Percentiles rank a stretch among this genome's conserved stretches.
These are phyloP conservation scores for Paratrypauchen microcephalus DNA, from an alignment of 2,797 vertebrate genomes.

Conservation along the genomic window DNA sequence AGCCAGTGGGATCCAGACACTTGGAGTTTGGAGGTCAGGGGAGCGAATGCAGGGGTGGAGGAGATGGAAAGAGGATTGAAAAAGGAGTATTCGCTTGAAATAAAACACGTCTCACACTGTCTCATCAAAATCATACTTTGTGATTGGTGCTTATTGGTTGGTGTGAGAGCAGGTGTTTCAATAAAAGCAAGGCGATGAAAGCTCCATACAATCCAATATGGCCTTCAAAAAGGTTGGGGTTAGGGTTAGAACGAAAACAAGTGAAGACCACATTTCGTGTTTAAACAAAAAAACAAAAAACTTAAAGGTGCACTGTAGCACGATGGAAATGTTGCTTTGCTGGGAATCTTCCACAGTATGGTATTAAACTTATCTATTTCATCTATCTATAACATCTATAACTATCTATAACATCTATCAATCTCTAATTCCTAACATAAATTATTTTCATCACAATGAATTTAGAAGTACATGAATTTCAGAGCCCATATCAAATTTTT, in stretches of 20 bases:
- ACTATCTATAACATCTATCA: too few species aligned
- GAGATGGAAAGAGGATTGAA: slow-evolving; percentile 25
- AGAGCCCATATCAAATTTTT: too few species aligned
- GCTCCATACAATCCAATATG: neutral
- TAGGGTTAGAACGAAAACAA: neutral
- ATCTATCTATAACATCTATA: too few species aligned
- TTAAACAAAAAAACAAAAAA: too few species aligned
- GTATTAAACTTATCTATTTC: too few species aligned
- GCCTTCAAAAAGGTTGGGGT: neutral
- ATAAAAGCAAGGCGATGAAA: neutral
- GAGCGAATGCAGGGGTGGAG: neutral
- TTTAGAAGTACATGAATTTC: too few species aligned
- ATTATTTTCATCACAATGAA: too few species aligned
- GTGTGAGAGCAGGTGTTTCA: neutral
- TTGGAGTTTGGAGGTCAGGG: slow-evolving; percentile 45
- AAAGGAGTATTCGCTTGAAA: neutral
- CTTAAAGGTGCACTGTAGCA: too few species aligned
- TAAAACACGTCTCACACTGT: neutral
- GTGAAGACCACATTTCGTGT: neutral
- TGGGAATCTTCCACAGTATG: too few species aligned
- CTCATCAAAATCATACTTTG: neutral
- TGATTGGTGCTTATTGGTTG: neutral
- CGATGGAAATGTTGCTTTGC: too few species aligned
- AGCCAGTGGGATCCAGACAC: slow-evolving; percentile 40
- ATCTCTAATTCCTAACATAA: too few species aligned